These are phyloP conservation scores for Heteromurus nitidus DNA, from an alignment of 2,888 invertebrate species.

Conservation along the genomic window DNA sequence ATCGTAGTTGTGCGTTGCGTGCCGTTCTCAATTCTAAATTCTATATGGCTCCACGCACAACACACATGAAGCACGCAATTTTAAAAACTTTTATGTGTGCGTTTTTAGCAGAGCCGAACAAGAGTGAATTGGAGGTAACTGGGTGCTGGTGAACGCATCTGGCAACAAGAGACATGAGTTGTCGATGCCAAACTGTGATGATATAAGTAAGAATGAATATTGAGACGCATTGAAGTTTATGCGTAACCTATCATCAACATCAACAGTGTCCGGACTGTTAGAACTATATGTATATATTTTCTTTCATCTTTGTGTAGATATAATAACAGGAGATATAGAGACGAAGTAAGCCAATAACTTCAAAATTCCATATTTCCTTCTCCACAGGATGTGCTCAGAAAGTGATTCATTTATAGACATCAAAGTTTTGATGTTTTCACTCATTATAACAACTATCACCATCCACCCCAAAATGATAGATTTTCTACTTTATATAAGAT, in stretches of 20 bases:
- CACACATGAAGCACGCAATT: slow-evolving; percentile 4
- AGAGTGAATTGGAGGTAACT: no score
- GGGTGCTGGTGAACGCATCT: no score
- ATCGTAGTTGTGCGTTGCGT: slow-evolving; percentile 8
- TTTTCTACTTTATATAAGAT: not conserved
- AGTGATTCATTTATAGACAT: not conserved
- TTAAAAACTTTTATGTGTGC: not conserved
- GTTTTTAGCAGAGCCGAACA: not conserved
- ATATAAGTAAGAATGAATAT: not conserved
- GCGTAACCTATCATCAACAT: slow-evolving; percentile 22
- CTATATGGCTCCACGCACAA: not conserved
- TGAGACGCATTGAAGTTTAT: slow-evolving; percentile 18
- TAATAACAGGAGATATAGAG: not conserved
- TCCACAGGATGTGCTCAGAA: not conserved
- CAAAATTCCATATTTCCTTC: not conserved
- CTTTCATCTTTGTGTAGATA: not conserved
- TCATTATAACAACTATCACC: no score
- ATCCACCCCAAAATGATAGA: no score
- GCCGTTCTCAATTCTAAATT: not conserved
- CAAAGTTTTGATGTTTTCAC: not conserved
- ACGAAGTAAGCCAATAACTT: not conserved
- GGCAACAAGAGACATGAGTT: slow-evolving; percentile 13
- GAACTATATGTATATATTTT: not conserved
- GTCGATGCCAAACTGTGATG: slow-evolving; percentile 21
- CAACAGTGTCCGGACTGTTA: not conserved